Base-by-base conservation (phyloP, 2,888 invertebrate species). In the Rhagophthalmus giganteus region DNA sequence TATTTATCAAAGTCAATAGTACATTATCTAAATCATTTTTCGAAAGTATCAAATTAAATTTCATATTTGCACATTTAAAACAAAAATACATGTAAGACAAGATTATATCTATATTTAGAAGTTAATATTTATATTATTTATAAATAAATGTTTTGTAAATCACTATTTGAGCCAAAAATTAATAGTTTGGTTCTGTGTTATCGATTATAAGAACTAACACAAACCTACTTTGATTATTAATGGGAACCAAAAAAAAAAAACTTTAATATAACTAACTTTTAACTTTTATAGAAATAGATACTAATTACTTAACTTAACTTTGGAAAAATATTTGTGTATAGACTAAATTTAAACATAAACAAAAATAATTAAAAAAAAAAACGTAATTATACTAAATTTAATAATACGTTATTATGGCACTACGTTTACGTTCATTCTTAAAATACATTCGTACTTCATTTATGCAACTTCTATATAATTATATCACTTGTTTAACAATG, bases 141-240 rank as follows among this genome's bases (percentile, higher is more conserved):
- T 58, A 38, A 46, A 57, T 60, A 60, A 57, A 55, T 28, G 16
- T 38, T 27, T 25, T 45, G 39, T 46, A 52, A 46, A 52, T 58
- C 61, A 64, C 66, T 68, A 68, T 66, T 71, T 70, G 70, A 70
- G 70, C 70, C 62, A 64, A 67, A 69, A 64, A 66, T 58, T 66
- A 63, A 61, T 59, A 59, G 55, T 63, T 68, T 69, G 67, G 69
- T 69, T 69, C 68, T 68, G 62, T 63, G 59, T 61, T 61, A 60
- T 63, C 60, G 38, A 32, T 47, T 61, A 48, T 31, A 26, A 33
- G 32, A 46, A 20, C 7, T 54, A 59, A 65, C 64, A 66, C 57
- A 60, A 63, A 66, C 39, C 50, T 55, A 40, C 39, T 40, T 58
- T 58, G 20, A 7, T 20, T 20, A 20, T 20, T 7, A 20, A 20